A percentile compares a stretch with the other conserved stretches of the same genome.
phyloP scores from a whole-genome alignment of 1,140 invertebrate species.

The Lepidurus apus region DNA sequence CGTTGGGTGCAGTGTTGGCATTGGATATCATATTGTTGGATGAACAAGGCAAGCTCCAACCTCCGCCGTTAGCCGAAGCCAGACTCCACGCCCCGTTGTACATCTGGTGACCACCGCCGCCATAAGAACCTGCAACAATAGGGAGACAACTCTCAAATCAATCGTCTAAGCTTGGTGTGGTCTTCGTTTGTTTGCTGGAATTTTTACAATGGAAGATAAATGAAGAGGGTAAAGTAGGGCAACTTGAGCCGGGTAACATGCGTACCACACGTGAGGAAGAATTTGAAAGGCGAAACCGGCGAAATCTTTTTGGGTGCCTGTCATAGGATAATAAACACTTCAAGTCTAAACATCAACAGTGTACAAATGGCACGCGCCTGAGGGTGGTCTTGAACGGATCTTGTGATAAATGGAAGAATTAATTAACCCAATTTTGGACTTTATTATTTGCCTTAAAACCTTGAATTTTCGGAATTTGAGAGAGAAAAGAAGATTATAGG shows the following conservation, averaged over 20 bases:
- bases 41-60: not conserved
- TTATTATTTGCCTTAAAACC: too few relatives aligned
- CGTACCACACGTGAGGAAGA: not conserved
- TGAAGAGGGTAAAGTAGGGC: too few relatives aligned
- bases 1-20: not conserved
- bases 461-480: too few relatives aligned
- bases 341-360: not conserved
- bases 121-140: not conserved
- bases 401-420: too few relatives aligned
- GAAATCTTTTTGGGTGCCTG: not conserved
- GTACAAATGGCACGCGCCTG: not conserved
- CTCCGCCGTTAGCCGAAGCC: not conserved
- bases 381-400: not conserved
- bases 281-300: not conserved
- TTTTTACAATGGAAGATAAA: too few relatives aligned
- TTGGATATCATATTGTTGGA: not conserved
- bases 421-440: too few relatives aligned
- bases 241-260: too few relatives aligned
- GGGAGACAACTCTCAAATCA: too few relatives aligned
- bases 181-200: too few relatives aligned
- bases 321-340: not conserved
- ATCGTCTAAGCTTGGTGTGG: too few relatives aligned
- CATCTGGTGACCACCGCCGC: not conserved
- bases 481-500: not conserved
- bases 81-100: not conserved